phyloP scores from a whole-genome alignment of 2,888 invertebrate genomes.

The Eupithecia inturbata region DNA sequence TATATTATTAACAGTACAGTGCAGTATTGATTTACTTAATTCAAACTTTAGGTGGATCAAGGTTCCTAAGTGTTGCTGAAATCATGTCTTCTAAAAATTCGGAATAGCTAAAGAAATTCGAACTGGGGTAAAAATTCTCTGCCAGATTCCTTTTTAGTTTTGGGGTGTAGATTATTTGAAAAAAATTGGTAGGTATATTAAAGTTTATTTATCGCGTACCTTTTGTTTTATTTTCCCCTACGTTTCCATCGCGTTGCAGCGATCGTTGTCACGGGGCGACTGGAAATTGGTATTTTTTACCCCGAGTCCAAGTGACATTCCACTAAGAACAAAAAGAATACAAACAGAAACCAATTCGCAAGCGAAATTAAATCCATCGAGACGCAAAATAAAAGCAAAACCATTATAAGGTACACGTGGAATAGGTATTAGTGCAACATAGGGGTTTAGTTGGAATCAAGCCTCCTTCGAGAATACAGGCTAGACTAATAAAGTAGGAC shows the following conservation, averaged over 20 bases:
- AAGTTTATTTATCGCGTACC: too few relatives aligned
- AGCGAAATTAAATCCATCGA: slow-evolving; percentile 40
- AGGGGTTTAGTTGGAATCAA: slow-evolving; percentile 55
- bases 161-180: not conserved
- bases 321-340: slow-evolving; percentile 8
- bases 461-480: slow-evolving; percentile 50
- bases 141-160: not conserved
- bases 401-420: slow-evolving; percentile 48
- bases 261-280: too few relatives aligned
- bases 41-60: not conserved
- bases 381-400: slow-evolving; percentile 45
- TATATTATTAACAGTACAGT: not conserved
- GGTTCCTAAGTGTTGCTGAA: not conserved
- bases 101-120: not conserved
- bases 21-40: not conserved
- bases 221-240: too few relatives aligned
- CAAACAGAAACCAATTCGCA: slow-evolving; percentile 16
- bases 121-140: not conserved
- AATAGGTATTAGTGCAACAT: slow-evolving; percentile 46
- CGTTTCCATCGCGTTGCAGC: too few relatives aligned
- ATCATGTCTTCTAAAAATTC: too few relatives aligned
- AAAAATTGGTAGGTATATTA: not conserved
- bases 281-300: not conserved
- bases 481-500: slow-evolving; percentile 54
- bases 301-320: not conserved